Conservation (phyloP, 1,140 invertebrate species). For the Drosophila tani region DNA sequence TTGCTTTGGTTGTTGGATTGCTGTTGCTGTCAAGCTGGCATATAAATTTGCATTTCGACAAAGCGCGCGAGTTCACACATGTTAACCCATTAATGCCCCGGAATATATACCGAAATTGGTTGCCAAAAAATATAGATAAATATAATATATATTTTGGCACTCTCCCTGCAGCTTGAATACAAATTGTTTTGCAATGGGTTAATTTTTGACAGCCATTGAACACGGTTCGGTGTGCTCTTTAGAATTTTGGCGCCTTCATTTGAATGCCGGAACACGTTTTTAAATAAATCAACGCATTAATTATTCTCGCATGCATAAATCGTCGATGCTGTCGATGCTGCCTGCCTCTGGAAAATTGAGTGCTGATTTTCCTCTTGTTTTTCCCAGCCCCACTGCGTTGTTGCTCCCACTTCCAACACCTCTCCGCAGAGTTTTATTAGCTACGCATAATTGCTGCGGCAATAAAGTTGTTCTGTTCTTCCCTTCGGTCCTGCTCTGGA, state of each 20-base stretch:
- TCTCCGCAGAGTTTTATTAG: slow-evolving; percentile 67
- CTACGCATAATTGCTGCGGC: slow-evolving; percentile 80
- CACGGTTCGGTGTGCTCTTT: slow-evolving; percentile 5
- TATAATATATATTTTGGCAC: background rate
- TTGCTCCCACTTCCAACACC: background rate
- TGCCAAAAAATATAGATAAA: background rate
- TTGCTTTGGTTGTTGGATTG: slow-evolving; percentile 58
- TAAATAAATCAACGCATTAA: slow-evolving; percentile 78
- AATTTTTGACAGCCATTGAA: slow-evolving; percentile 37
- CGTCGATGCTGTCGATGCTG: slow-evolving; percentile 63
- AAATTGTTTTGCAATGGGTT: slow-evolving; percentile 43
- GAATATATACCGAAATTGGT: background rate
- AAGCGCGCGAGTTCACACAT: slow-evolving; percentile 48
- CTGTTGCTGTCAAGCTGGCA: slow-evolving; percentile 45
- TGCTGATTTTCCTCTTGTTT: background rate
- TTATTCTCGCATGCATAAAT: slow-evolving; percentile 75
- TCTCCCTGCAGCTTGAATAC: background rate
- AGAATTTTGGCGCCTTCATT: slow-evolving; percentile 51
- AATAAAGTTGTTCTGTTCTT: slow-evolving; percentile 69
- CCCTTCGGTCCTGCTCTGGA: background rate
- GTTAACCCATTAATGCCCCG: slow-evolving; percentile 53
- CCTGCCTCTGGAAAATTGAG: slow-evolving; percentile 20
- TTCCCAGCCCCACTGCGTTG: background rate
- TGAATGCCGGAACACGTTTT: slow-evolving; percentile 77
- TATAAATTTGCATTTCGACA: slow-evolving; percentile 65